Evolutionary conservation across 2,888 invertebrate genomes (phyloP), one percentile per base, ranked within the genome.

Genomic region (Penaeus monodon): DNA sequence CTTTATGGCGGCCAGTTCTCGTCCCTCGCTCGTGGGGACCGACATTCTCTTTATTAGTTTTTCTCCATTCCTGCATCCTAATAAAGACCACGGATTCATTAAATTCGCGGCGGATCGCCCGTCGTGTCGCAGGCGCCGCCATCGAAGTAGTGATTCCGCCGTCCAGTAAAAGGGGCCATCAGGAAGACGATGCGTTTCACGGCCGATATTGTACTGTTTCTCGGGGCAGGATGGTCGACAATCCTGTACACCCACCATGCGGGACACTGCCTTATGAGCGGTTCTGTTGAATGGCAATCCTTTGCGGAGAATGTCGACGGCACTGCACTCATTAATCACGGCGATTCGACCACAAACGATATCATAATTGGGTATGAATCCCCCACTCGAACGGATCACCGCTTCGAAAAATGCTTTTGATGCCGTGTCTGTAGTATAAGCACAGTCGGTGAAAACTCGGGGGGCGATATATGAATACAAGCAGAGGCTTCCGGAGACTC

Each of bases 331-430:
- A 44, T 44, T 44, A 44, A 44, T 44, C 44, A 44, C 44, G 44
- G 44, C 44, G 44, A 44, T 44, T 44, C 44, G 44, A 44, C 44
- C 44, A 44, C 44, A 44, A 44, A 44, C 10, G 44, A 44, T 44
- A 44, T 73, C 73, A 73, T 73, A 73, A 73, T 73, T 73, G 73
- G 22, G 27, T 73, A 33, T 73, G 29, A 73, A 29, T 73, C 33
- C 33, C 73, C 73, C 73, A 33, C 73, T 73, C 20, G 73, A 33
- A 29, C 33, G 73, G 33, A 73, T 73, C 73, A 73, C 20, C 33
- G 27, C 33, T 73, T 29, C 29, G 73, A 29, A 73, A 73, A 73
- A 73, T 73, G 73, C 73, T 73, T 73, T 73, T 73, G 73, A 73
- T 73, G 33, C 27, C 73, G 27, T 44, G 44, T 44, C 44, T 44